Conservation (phyloP, 2,797 vertebrate species). For the Lycodopsis pacificus region DNA sequence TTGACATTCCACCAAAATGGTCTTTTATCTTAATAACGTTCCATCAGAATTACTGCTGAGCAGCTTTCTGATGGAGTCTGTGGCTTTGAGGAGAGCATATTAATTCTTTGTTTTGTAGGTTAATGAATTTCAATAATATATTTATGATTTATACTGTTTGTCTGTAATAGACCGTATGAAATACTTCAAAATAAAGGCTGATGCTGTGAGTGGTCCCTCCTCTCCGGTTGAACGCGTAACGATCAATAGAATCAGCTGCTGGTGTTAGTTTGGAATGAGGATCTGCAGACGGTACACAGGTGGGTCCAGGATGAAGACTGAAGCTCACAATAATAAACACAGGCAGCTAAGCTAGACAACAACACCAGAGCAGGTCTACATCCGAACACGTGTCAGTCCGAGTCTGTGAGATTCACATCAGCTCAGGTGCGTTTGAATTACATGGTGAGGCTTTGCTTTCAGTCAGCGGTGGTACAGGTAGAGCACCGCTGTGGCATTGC, state of each 20-base stretch:
- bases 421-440: neutral
- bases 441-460: too few relatives aligned
- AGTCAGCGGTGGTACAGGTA: too few relatives aligned
- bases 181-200: too few relatives aligned
- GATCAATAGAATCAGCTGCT: conserved; percentile 10
- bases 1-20: neutral
- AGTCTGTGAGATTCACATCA: neutral
- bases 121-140: too few relatives aligned
- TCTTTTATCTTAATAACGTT: neutral
- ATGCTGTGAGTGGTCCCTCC: neutral
- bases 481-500: neutral
- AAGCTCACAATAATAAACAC: neutral
- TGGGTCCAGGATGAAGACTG: neutral
- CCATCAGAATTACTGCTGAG: neutral
- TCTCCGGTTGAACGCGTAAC: neutral
- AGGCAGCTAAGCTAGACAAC: conserved; percentile 10
- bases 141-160: too few relatives aligned
- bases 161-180: too few relatives aligned
- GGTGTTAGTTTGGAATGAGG: neutral
- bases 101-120: too few relatives aligned
- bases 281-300: neutral
- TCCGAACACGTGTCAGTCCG: neutral
- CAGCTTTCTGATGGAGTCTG: neutral
- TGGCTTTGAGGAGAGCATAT: too few relatives aligned
- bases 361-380: conserved; percentile 1